Evolutionary conservation across 1,140 invertebrate genomes (phyloP).

Genomic region (Drosophila auraria): DNA sequence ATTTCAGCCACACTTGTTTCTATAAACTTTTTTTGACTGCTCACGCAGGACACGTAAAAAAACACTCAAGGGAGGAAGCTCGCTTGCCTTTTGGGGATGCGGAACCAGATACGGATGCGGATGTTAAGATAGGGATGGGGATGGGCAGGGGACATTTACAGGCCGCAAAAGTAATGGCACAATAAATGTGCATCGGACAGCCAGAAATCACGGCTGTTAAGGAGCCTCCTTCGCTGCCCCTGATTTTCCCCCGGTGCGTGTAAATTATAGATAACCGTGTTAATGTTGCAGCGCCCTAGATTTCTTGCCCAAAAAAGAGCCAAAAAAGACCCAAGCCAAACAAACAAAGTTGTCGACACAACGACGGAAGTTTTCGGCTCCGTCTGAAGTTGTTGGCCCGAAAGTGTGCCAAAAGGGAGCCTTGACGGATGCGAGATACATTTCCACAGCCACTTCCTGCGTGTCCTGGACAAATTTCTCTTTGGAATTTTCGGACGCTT

Average conservation of each 20-base stretch:
- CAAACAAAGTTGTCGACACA: constrained; percentile 33
- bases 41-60: constrained; percentile 46
- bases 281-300: constrained; percentile 69
- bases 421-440: constrained; percentile 56
- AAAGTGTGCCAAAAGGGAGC: constrained; percentile 58
- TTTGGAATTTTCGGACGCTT: not conserved
- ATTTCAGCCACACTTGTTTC: not conserved
- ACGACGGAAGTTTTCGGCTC: constrained; percentile 27
- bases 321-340: constrained; percentile 5
- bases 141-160: constrained; percentile 23
- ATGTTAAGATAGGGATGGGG: constrained; percentile 12
- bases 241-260: constrained; percentile 49
- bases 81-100: constrained; percentile 26
- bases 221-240: not conserved
- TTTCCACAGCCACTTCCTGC: constrained; percentile 56
- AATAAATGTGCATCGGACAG: constrained; percentile 73
- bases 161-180: constrained; percentile 62
- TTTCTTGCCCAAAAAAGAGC: constrained; percentile 12
- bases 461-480: constrained; percentile 23
- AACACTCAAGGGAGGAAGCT: constrained; percentile 53
- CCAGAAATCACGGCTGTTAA: constrained; percentile 55
- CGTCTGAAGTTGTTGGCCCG: constrained; percentile 30
- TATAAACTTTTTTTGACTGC: constrained; percentile 28
- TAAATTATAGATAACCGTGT: constrained; percentile 82
- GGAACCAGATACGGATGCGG: constrained; percentile 2